Conservation (phyloP, 2,797 vertebrate species). For the Anguilla pacifica region DNA sequence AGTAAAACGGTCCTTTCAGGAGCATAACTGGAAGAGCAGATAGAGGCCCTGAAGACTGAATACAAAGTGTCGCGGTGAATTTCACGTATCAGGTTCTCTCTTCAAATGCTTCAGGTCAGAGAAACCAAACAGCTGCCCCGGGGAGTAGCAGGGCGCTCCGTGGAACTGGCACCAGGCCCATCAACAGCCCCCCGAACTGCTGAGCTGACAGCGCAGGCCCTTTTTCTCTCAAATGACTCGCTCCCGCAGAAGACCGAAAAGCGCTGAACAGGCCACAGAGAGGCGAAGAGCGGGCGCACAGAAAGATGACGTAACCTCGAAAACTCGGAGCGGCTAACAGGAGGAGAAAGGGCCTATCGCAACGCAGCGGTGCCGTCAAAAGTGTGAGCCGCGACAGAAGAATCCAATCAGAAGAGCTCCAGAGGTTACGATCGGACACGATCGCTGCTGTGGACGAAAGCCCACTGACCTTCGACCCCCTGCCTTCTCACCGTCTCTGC, state of each 20-base stretch:
- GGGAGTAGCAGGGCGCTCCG: neutral
- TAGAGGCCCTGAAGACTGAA: neutral
- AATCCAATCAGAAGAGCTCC: neutral
- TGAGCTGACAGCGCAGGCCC: slow-evolving; percentile 40
- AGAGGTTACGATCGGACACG: neutral
- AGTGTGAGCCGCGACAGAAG: neutral
- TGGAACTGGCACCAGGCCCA: slow-evolving; percentile 41
- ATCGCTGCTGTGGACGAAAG: neutral
- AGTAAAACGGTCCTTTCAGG: neutral
- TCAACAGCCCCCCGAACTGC: slow-evolving; percentile 29
- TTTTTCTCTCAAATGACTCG: slow-evolving; percentile 24
- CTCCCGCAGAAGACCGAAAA: slow-evolving; percentile 6
- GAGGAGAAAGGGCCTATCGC: neutral
- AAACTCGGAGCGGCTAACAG: neutral
- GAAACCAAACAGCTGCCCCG: neutral
- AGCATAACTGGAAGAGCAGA: neutral
- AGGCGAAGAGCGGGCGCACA: neutral
- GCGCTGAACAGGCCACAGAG: slow-evolving; percentile 1
- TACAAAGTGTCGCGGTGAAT: neutral
- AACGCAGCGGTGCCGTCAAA: neutral
- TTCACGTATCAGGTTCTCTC: neutral
- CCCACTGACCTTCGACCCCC: neutral
- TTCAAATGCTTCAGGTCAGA: neutral
- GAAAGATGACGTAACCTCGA: slow-evolving; percentile 11
- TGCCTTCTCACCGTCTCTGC: neutral